phyloP scores from a whole-genome alignment of 2,888 invertebrate genomes.

The Athalia rosae region DNA sequence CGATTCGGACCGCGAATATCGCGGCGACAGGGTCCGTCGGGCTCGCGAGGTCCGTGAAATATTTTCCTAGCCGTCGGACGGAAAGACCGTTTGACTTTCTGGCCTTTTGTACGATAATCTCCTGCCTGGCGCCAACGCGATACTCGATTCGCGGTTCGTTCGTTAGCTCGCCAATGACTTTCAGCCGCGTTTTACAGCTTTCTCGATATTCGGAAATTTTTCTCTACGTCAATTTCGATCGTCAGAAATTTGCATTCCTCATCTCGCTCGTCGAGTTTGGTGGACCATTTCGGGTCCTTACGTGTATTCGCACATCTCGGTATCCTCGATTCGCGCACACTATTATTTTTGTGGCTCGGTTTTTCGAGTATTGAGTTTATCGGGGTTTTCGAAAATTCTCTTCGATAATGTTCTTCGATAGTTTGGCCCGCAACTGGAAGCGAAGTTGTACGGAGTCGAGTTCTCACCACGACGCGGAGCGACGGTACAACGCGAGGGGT shows the following conservation, averaged over 20 bases:
- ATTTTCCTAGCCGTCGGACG: slow-evolving; percentile 26
- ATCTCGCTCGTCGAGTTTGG: slow-evolving; percentile 4
- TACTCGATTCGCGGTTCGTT: background rate
- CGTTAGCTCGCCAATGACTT: background rate
- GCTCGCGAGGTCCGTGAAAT: background rate
- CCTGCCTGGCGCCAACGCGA: background rate
- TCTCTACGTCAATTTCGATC: background rate
- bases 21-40: background rate
- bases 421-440: background rate
- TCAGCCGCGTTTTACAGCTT: no score
- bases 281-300: slow-evolving; percentile 49
- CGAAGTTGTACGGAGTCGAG: background rate
- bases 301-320: slow-evolving; percentile 64
- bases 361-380: slow-evolving; percentile 44
- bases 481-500: slow-evolving; percentile 20
- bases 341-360: slow-evolving; percentile 23
- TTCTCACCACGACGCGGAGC: slow-evolving; percentile 9
- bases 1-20: background rate
- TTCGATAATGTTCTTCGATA: background rate
- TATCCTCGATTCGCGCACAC: slow-evolving; percentile 45
- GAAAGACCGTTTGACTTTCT: background rate
- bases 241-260: slow-evolving; percentile 22
- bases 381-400: slow-evolving; percentile 35
- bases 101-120: background rate
- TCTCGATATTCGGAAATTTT: no score